Base-by-base conservation (phyloP, 2,888 invertebrate genomes). In the Nasonia oneida region DNA sequence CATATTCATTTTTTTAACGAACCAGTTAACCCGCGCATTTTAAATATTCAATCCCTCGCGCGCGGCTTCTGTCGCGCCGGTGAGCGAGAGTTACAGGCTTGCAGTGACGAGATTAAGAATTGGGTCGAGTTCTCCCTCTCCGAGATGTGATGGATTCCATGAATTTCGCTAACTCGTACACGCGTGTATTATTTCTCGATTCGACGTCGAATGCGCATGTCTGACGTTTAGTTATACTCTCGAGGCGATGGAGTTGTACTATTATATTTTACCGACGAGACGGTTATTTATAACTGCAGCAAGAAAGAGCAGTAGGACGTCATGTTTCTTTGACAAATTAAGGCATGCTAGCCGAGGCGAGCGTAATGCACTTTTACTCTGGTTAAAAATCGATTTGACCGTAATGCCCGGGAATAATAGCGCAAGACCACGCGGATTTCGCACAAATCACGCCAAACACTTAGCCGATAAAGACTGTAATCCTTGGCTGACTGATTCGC, bases 391-490 rank as follows among this genome's bases (percentile, higher is more conserved):
- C 67, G 67, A 67, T 67, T 67, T 67, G 33, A 67, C 29, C 33
- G 67, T 67, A 29, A 67, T 67, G 33, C 67, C 15, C 15, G 23
- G 33, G 67, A 67, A 67, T 67, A 67, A 67, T 67, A 67, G 67
- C 33, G 67, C 8, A 29, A 67, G 67, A 67, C 67, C 67, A 67
- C 67, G 67, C 67, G 67, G 67, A 67, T 33, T 67, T 67, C 67
- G 33, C 67, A 67, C 67, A 67, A 67, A 67, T 67, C 67, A 67
- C 67, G 6, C 67, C 33, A 67, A 67, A 67, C 67, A 67, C 67
- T 29, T 67, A 67, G 67, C 67, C 67, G 67, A 33, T 67, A 67
- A 67, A 67, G 67, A 67, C 29, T 67, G 12, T 67, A 29, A 67
- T 67, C 67, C 67, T 29, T 12, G 29, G 29, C 29, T 15, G 14